Evolutionary conservation across 1,140 invertebrate species (phyloP), one percentile per base, ranked within the genome.

Genomic region (Drosophila orena): DNA sequence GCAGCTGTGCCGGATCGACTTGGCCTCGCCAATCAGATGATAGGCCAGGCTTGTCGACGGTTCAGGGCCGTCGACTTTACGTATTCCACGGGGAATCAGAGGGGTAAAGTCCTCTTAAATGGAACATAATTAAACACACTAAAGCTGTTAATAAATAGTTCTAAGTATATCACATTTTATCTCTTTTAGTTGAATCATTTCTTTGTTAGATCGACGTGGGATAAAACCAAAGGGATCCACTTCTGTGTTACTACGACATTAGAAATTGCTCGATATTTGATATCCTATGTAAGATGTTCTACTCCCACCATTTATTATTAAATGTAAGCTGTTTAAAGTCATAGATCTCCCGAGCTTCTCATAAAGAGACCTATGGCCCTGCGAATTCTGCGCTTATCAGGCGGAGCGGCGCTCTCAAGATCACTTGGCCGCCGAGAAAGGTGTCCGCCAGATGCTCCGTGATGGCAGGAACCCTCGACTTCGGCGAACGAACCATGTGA

Each of bases 371-470:
- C 42, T 20, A 7, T 30, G 34, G 7, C 57, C 34, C 34, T 62
- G 64, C 4, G 27, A 53, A 49, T 15, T 43, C 14, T 38, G 27
- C 12, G 46, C 65, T 43, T 69, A 70, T 70, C 46, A 60, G 20
- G 14, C 30, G 12, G 30, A 59, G 38, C 15, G 17, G 6, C 14
- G 7, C 24, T 15, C 17, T 11, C 37, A 20, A 69, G 64, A 70
- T 70, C 44, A 30, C 34, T 38, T 46, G 58, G 38, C 56, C 40
- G 40, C 47, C n/a, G n/a, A 40, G 42, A 57, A 70, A 70, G 40
- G 42, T 70, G 68, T 62, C 50, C 50, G 61, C 53, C 72, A 76
- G 72, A 76, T 76, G 72, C 73, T 69, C 43, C 30, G 14, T 5
- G 11, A 14, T 38, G 14, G 30, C 3, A n/a, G 17, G 22, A 58